Conservation (phyloP, 64 coral and sea anemone genomes). For the Trachythela sp. region DNA sequence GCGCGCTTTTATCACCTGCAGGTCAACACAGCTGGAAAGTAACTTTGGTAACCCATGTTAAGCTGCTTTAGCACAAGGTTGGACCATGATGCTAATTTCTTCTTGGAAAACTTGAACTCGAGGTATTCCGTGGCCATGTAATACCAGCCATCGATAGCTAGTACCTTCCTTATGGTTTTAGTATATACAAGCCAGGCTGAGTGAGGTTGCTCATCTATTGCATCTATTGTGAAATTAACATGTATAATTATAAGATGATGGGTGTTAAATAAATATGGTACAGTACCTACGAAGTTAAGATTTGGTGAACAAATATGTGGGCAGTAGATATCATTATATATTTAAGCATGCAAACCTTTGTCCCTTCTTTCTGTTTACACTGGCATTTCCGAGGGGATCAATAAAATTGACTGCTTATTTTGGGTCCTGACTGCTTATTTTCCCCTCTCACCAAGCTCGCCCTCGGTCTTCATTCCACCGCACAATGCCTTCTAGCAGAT, state of each 20-base stretch:
- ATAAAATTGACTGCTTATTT: too few species aligned
- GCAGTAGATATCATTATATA: too few species aligned
- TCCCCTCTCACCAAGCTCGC: not conserved
- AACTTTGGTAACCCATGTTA: not conserved
- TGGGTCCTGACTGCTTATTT: too few species aligned
- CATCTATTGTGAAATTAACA: too few species aligned
- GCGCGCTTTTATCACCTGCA: not conserved
- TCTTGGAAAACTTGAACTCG: constrained; percentile 42
- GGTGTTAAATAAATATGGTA: too few species aligned
- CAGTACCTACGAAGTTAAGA: too few species aligned
- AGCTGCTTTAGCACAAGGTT: not conserved
- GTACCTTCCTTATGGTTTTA: constrained; percentile 51
- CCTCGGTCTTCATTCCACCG: not conserved
- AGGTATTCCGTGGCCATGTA: constrained; percentile 84
- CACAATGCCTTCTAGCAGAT: not conserved
- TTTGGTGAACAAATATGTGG: too few species aligned
- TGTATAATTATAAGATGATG: too few species aligned
- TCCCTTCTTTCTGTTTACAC: too few species aligned
- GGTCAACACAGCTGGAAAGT: not conserved
- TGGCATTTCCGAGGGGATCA: not conserved
- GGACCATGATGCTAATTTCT: constrained; percentile 58
- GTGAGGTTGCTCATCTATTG: constrained; percentile 78
- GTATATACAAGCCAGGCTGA: constrained; percentile 41
- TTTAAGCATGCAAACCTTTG: too few species aligned
- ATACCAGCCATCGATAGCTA: constrained; percentile 47